Evolutionary conservation across 1,140 invertebrate genomes (phyloP), one percentile per base, ranked within the genome.

Genomic region (Geopemphigus sp.): DNA sequence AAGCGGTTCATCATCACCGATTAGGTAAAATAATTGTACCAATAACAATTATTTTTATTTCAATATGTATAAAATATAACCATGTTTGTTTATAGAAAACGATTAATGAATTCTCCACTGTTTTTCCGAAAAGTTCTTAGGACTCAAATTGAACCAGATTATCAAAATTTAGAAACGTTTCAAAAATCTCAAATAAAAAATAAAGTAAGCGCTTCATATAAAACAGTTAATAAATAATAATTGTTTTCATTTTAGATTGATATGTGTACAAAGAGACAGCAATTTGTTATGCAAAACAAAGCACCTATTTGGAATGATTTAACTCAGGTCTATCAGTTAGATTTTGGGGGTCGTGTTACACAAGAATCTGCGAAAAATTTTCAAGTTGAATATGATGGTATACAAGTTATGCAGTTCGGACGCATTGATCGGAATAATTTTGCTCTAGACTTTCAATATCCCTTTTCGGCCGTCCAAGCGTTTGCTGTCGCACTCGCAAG

Each of bases 331-430:
- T 99, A 99, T 87, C 98, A 99, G 84, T 88, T 99, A 22, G 98
- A 99, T 87, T 99, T 99, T 88, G 97, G 97, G n/a, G 98, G 97
- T 17, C 88, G 98, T 83, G 98, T 99, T 29, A 99, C 97, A 0
- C 97, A 99, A 85, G 98, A 99, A 86, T 98, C 97, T 6, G 98
- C 98, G 1, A 99, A 99, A 86, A 99, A 99, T 87, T 99, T 99
- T 85, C 98, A 99, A 87, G 98, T 99, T 76, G 97, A 99, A 87
- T 97, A 97, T 84, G 90, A 95, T 83, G 95, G 94, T 56, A 97
- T 96, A 88, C 97, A 99, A 91, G 97, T 99, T 15, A 98, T 99
- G 96, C 97, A 99, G 87, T 99, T 99, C 87, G 98, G 97, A 24
- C 89, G 97, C 80, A 99, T 99, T 83, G 97, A 99, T 87, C 95